Evolutionary conservation across 2,797 vertebrate genomes (phyloP).

Genomic region (Kryptopterus vitreolus): DNA sequence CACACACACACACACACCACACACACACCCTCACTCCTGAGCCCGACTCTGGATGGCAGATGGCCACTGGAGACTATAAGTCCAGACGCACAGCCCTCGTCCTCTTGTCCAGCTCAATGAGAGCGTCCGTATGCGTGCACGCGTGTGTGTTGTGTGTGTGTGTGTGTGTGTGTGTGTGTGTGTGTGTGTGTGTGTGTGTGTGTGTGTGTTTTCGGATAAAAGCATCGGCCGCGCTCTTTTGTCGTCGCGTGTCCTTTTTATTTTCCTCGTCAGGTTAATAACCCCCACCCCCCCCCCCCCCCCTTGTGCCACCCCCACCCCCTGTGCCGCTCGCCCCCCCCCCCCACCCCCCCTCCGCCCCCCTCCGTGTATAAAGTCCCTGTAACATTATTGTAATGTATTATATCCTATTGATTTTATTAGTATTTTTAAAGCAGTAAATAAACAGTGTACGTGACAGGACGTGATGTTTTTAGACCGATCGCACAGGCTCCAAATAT

Average conservation of each 20-base stretch:
- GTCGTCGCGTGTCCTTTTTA: conserved; percentile 43
- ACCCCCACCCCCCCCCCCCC: conserved; percentile 55
- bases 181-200: conserved; percentile 24
- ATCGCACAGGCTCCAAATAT: conserved; percentile 74
- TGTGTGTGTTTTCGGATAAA: conserved; percentile 6
- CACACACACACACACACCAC: conserved; percentile 51
- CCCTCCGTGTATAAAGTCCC: conserved; percentile 51
- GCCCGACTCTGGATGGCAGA: conserved; percentile 84
- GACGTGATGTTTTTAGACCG: conserved; percentile 63
- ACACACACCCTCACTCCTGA: conserved; percentile 56
- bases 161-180: conserved; percentile 26
- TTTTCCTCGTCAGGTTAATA: conserved; percentile 49
- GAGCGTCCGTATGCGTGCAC: conserved; percentile 26
- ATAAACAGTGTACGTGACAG: conserved; percentile 14
- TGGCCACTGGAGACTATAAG: conserved; percentile 82
- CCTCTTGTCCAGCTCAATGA: conserved; percentile 49
- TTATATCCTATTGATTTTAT: conserved; percentile 59
- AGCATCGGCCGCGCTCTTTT: conserved; percentile 18
- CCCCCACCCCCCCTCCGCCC: conserved; percentile 49
- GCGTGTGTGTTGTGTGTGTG: conserved; percentile 28
- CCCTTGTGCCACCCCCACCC: background rate
- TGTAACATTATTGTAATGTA: conserved; percentile 58
- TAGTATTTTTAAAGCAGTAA: conserved; percentile 54
- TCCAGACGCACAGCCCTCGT: conserved; percentile 62
- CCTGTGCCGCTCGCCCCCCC: conserved; percentile 52